These are phyloP conservation scores for Mongoloraphidia duomilia DNA, from an alignment of 2,888 invertebrate genomes.

Conservation along the genomic window DNA sequence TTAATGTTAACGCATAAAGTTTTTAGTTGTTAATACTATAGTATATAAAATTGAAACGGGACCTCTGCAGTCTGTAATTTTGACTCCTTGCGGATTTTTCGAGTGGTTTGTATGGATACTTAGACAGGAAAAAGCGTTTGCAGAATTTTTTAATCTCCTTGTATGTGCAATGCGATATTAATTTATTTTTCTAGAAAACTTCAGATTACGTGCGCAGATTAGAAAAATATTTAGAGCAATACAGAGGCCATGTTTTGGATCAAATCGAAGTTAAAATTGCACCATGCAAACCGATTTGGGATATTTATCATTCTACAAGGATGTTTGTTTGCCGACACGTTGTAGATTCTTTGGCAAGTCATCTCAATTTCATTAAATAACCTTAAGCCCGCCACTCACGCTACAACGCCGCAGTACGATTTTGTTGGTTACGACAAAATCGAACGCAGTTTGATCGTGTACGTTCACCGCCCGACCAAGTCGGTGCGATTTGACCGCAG, in stretches of 20 bases:
- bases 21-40: too few relatives aligned
- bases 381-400: too few relatives aligned
- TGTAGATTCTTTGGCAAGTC: slow-evolving; percentile 46
- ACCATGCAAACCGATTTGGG: slow-evolving; percentile 56
- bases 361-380: slow-evolving; percentile 1
- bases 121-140: too few relatives aligned
- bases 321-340: slow-evolving; percentile 46
- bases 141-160: neutral
- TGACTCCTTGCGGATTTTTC: too few relatives aligned
- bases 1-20: too few relatives aligned
- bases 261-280: slow-evolving; percentile 50
- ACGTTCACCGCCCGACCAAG: too few relatives aligned
- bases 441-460: too few relatives aligned
- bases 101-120: too few relatives aligned
- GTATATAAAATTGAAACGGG: too few relatives aligned
- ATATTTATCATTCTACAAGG: slow-evolving; percentile 50
- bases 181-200: slow-evolving; percentile 3
- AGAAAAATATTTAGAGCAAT: slow-evolving; percentile 49
- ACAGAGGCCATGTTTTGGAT: slow-evolving; percentile 47
- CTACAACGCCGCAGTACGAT: too few relatives aligned
- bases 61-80: neutral
- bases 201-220: slow-evolving; percentile 40
- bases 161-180: neutral
- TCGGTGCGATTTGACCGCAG: too few relatives aligned
- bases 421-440: too few relatives aligned